These are phyloP conservation scores for Dendropsophus ebraccatus DNA, from an alignment of 2,113 vertebrate genomes.

Conservation along the genomic window DNA sequence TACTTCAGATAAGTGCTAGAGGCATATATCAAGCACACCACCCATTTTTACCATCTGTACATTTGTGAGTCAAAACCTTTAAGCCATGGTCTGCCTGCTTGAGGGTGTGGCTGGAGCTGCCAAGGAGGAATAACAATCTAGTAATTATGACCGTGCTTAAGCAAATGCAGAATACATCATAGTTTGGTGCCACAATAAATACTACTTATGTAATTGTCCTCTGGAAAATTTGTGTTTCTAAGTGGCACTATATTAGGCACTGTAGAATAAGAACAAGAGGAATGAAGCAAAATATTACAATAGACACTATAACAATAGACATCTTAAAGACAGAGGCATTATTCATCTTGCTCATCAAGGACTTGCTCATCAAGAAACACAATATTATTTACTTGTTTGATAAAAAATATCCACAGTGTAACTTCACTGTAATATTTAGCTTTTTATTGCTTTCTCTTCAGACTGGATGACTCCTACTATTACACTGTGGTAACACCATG, in stretches of 20 bases:
- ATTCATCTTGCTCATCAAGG: too few relatives aligned
- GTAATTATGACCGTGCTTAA: constrained; percentile 4
- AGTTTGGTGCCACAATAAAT: neutral
- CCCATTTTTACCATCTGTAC: constrained; percentile 28
- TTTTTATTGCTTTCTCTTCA: too few relatives aligned
- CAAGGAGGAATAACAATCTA: neutral
- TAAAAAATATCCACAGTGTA: too few relatives aligned
- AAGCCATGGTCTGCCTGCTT: constrained; percentile 1
- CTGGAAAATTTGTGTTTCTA: neutral
- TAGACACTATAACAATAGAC: neutral
- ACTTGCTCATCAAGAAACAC: too few relatives aligned
- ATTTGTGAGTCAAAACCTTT: constrained; percentile 32
- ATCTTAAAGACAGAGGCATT: too few relatives aligned
- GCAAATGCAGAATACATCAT: neutral
- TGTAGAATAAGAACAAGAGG: neutral
- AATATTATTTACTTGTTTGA: too few relatives aligned
- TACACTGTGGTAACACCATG: too few relatives aligned
- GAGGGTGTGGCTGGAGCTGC: constrained; percentile 21
- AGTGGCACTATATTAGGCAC: neutral
- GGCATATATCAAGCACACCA: constrained; percentile 21
- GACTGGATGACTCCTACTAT: too few relatives aligned
- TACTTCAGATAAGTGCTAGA: constrained; percentile 5
- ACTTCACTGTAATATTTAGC: too few relatives aligned
- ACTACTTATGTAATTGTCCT: neutral
- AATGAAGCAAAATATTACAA: neutral